These are phyloP conservation scores for Spongilla lacustris DNA, from an alignment of 37 sponge, comb jelly and placozoan genomes.

Conservation along the genomic window DNA sequence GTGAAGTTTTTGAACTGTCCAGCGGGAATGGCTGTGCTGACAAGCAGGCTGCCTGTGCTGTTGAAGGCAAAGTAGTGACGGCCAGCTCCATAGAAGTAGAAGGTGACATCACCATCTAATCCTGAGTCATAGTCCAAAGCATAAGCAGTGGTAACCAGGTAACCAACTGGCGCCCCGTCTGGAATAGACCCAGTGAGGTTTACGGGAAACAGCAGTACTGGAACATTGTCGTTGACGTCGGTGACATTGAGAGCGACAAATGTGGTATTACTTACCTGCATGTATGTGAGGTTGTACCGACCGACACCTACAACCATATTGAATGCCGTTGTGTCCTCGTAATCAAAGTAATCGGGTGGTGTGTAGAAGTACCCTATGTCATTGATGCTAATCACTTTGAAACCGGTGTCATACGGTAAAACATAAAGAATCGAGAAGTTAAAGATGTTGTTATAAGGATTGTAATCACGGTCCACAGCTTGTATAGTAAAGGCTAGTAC, in stretches of 20 bases:
- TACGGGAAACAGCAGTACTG: slow-evolving; percentile 59
- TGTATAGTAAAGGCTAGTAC: slow-evolving; percentile 1
- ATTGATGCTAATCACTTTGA: slow-evolving; percentile 28
- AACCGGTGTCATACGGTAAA: slow-evolving; percentile 65
- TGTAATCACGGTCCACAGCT: slow-evolving; percentile 55
- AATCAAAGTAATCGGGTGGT: slow-evolving; percentile 64
- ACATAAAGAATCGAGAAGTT: slow-evolving; percentile 42
- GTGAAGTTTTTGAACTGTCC: slow-evolving; percentile 20
- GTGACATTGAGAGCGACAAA: slow-evolving; percentile 19
- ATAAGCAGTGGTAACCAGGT: slow-evolving; percentile 23
- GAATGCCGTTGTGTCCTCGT: slow-evolving; percentile 50
- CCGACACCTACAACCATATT: slow-evolving; percentile 56
- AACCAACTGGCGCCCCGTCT: slow-evolving; percentile 31
- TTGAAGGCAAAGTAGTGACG: slow-evolving; percentile 47
- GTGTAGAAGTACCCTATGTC: slow-evolving; percentile 38
- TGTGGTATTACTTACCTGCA: slow-evolving; percentile 35
- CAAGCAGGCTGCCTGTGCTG: slow-evolving; percentile 33
- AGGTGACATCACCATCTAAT: slow-evolving; percentile 47
- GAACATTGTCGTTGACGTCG: slow-evolving; percentile 81
- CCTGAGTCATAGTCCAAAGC: slow-evolving; percentile 80
- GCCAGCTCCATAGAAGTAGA: slow-evolving; percentile 50
- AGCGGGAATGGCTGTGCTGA: slow-evolving; percentile 26
- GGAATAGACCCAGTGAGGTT: slow-evolving; percentile 22
- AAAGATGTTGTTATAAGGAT: slow-evolving; percentile 52
- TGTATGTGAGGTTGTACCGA: slow-evolving; percentile 40